Conservation (phyloP, 2,113 vertebrate species). For the Syrrhaptes paradoxus region DNA sequence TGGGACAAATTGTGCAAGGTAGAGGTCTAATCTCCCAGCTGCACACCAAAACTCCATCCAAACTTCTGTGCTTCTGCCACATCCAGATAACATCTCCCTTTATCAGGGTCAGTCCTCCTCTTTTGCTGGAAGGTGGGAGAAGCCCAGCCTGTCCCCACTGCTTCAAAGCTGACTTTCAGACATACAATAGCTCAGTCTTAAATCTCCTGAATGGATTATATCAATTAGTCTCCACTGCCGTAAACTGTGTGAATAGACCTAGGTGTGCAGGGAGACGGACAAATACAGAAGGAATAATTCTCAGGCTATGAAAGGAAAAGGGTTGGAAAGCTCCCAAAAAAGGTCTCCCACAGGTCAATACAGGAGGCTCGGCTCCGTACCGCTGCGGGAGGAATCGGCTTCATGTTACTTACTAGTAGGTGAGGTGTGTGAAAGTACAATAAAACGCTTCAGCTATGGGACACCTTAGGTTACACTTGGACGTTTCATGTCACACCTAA, state of each 20-base stretch:
- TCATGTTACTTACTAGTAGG: neutral
- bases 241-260: neutral
- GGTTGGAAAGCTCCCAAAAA: slow-evolving; percentile 41
- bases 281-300: slow-evolving; percentile 36
- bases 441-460: neutral
- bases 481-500: neutral
- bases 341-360: neutral
- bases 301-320: slow-evolving; percentile 29
- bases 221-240: neutral
- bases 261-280: neutral
- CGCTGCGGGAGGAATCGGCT: neutral
- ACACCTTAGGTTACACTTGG: neutral
- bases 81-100: neutral
- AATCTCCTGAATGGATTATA: neutral
- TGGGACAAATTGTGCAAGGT: neutral
- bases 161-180: neutral
- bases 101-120: neutral
- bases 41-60: neutral
- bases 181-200: neutral
- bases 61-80: neutral
- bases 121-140: neutral
- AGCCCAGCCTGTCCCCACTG: neutral
- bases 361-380: neutral
- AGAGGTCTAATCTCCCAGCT: neutral
- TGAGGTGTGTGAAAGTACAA: slow-evolving; percentile 21